Conservation (phyloP, 1,140 invertebrate species). For the Meteorus sp. region DNA sequence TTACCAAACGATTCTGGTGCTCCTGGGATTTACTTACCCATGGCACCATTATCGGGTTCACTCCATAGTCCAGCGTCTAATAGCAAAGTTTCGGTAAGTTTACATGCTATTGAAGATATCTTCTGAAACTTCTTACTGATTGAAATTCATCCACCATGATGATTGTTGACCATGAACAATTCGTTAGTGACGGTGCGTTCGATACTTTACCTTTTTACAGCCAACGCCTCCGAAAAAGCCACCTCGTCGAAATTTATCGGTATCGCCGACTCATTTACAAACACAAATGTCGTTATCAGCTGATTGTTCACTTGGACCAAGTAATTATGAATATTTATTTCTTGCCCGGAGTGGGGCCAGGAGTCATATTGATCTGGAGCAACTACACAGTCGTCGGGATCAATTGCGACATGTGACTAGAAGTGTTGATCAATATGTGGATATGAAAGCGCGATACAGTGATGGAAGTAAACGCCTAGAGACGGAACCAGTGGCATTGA, state of each 20-base stretch:
- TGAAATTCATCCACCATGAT: conserved; percentile 1
- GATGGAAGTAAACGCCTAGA: conserved; percentile 53
- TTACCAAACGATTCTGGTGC: conserved; percentile 49
- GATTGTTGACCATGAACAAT: background rate
- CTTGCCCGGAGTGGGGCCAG: conserved; percentile 61
- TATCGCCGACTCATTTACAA: conserved; percentile 75
- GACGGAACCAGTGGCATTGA: conserved; percentile 71
- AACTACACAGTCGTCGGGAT: conserved; percentile 62
- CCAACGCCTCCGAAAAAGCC: conserved; percentile 86
- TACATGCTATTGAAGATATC: conserved; percentile 11
- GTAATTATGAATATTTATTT: conserved; percentile 67
- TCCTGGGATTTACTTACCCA: conserved; percentile 60
- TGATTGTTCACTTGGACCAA: conserved; percentile 55
- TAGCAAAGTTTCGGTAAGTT: conserved; percentile 61
- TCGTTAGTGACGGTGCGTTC: no score
- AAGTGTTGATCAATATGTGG: conserved; percentile 76
- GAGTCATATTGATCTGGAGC: conserved; percentile 71
- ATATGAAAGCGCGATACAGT: conserved; percentile 65
- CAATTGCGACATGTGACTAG: conserved; percentile 68
- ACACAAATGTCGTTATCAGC: conserved; percentile 62
- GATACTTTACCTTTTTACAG: conserved; percentile 59
- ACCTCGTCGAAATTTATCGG: conserved; percentile 79
- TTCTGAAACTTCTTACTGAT: conserved; percentile 3
- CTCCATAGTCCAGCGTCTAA: conserved; percentile 54
- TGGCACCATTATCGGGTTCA: conserved; percentile 58